phyloP scores from a whole-genome alignment of 64 coral and sea anemone species.

The Anthopleura sola region DNA sequence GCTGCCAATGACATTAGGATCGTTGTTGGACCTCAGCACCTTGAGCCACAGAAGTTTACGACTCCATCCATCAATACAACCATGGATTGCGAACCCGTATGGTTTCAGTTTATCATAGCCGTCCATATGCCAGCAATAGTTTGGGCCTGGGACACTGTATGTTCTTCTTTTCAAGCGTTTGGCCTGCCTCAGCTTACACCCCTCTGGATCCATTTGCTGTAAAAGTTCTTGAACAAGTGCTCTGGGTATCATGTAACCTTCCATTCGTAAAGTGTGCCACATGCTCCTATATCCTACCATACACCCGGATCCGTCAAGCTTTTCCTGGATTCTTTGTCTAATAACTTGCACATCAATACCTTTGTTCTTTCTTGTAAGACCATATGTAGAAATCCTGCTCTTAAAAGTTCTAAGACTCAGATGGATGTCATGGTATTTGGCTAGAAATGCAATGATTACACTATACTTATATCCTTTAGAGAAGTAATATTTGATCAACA shows the following conservation, averaged over 20 bases:
- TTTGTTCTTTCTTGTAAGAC: constrained; percentile 1
- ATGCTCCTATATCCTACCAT: constrained; percentile 22
- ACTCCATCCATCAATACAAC: constrained; percentile 71
- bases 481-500: constrained; percentile 36
- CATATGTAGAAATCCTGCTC: background rate
- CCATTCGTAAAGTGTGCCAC: constrained; percentile 35
- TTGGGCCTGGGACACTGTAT: too few species aligned
- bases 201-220: constrained; percentile 27
- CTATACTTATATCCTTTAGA: constrained; percentile 31
- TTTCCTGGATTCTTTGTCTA: constrained; percentile 4
- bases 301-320: constrained; percentile 30
- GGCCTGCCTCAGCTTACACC: constrained; percentile 27
- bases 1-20: constrained; percentile 48
- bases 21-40: constrained; percentile 52
- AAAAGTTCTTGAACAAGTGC: constrained; percentile 9
- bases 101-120: too few species aligned
- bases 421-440: constrained; percentile 33
- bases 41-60: constrained; percentile 72
- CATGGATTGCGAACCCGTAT: constrained; percentile 56
- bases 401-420: constrained; percentile 28
- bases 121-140: too few species aligned
- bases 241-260: constrained; percentile 22
- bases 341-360: constrained; percentile 15
- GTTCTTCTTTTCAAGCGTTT: constrained; percentile 8
- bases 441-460: constrained; percentile 23